Evolutionary conservation across 2,797 vertebrate species (phyloP).

Genomic region (Ptychobarbus kaznakovi): DNA sequence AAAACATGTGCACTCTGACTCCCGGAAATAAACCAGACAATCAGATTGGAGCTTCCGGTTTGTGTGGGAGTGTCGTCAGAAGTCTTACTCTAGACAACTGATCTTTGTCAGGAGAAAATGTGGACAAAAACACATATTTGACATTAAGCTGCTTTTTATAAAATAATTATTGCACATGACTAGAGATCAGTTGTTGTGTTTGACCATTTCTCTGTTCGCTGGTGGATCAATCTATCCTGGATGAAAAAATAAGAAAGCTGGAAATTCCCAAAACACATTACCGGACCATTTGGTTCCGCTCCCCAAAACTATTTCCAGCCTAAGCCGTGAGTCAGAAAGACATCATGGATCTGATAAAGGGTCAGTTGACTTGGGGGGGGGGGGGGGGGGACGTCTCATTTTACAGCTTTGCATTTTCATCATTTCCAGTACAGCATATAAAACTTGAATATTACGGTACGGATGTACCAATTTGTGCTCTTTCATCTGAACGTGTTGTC

Average conservation of each 20-base stretch:
- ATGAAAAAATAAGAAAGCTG: conserved; percentile 33
- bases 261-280: conserved; percentile 58
- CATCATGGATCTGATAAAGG: conserved; percentile 55
- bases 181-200: neutral
- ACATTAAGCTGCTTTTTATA: neutral
- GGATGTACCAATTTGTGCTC: neutral
- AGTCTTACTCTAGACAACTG: neutral
- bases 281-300: conserved; percentile 49
- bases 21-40: neutral
- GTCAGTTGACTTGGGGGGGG: conserved; percentile 56
- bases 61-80: neutral
- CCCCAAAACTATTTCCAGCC: conserved; percentile 58
- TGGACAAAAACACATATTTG: neutral
- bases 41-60: neutral
- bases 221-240: conserved; percentile 18
- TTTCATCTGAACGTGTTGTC: neutral
- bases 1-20: conserved; percentile 2
- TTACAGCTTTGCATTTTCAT: neutral
- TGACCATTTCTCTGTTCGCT: neutral
- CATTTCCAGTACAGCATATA: conserved; percentile 1
- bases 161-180: neutral
- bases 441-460: neutral
- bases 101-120: neutral
- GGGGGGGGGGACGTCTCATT: neutral
- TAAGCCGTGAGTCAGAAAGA: conserved; percentile 58